A percentile compares a stretch with the other conserved stretches of the same genome.
phyloP scores from a whole-genome alignment of 2,113 vertebrate genomes.

The Urocitellus parryii region DNA sequence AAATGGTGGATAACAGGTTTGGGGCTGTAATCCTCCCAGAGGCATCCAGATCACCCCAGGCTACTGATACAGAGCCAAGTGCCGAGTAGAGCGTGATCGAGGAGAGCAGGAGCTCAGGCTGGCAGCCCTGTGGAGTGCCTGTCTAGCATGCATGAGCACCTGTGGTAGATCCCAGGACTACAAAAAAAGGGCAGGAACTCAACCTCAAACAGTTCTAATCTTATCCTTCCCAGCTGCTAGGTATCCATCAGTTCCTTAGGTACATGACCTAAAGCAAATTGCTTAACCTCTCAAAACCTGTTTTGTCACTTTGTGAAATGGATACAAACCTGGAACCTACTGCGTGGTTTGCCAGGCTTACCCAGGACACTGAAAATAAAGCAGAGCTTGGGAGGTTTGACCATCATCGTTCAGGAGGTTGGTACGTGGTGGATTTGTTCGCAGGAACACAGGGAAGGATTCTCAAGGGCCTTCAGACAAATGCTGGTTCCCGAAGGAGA shows the following conservation, averaged over 20 bases:
- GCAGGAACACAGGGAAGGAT: neutral
- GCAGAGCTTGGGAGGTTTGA: neutral
- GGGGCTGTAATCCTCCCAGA: neutral
- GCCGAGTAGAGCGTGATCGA: neutral
- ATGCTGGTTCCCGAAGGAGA: neutral
- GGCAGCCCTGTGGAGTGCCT: neutral
- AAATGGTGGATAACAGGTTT: neutral
- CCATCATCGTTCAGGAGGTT: neutral
- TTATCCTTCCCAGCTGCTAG: too few relatives aligned
- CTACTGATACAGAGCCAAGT: neutral
- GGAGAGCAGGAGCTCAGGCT: neutral
- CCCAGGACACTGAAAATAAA: too few relatives aligned
- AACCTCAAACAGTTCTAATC: neutral
- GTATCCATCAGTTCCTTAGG: neutral
- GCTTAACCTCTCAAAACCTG: too few relatives aligned
- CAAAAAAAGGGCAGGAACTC: neutral
- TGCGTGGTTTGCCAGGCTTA: too few relatives aligned
- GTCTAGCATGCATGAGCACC: neutral
- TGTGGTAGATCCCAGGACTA: neutral
- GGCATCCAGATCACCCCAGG: neutral
- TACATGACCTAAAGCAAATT: neutral
- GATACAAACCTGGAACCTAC: too few relatives aligned
- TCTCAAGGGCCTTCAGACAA: constrained; percentile 14
- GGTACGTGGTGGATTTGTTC: neutral
- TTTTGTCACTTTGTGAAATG: too few relatives aligned